These are phyloP conservation scores for Osmerus eperlanus DNA, from an alignment of 2,113 vertebrate species.

Conservation along the genomic window DNA sequence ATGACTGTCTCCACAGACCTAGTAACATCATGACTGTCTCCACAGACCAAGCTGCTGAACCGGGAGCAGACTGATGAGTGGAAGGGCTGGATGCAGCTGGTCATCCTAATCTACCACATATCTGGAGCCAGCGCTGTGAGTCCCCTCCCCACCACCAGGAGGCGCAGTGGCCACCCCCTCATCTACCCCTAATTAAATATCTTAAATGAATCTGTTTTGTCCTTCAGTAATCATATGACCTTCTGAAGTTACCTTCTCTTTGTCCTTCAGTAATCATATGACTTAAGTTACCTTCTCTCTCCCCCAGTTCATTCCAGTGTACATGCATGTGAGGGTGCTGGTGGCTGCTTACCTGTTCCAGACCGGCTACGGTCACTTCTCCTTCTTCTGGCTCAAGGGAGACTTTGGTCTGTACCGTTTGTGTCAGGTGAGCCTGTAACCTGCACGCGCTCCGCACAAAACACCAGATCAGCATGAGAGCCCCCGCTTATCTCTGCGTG, in stretches of 20 bases:
- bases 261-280: not conserved
- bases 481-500: no score
- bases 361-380: slow-evolving; percentile 97
- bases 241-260: not conserved
- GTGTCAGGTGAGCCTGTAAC: slow-evolving; percentile 81
- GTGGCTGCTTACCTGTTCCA: slow-evolving; percentile 98
- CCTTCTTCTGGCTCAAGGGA: slow-evolving; percentile 97
- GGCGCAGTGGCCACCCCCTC: not conserved
- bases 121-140: slow-evolving; percentile 97
- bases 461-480: no score
- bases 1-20: no score
- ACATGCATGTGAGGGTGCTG: slow-evolving; percentile 96
- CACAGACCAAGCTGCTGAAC: slow-evolving; percentile 91
- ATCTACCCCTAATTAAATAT: not conserved
- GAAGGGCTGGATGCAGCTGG: slow-evolving; percentile 99
- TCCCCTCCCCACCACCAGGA: slow-evolving; percentile 23
- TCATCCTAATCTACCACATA: slow-evolving; percentile 98
- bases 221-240: no score
- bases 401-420: slow-evolving; percentile 94
- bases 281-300: slow-evolving; percentile 10
- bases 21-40: slow-evolving; percentile 12
- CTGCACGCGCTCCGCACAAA: no score
- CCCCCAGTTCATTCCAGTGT: slow-evolving; percentile 93
- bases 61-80: slow-evolving; percentile 98
- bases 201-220: not conserved